Conservation (phyloP, 2,888 invertebrate genomes). For the Actias luna region DNA sequence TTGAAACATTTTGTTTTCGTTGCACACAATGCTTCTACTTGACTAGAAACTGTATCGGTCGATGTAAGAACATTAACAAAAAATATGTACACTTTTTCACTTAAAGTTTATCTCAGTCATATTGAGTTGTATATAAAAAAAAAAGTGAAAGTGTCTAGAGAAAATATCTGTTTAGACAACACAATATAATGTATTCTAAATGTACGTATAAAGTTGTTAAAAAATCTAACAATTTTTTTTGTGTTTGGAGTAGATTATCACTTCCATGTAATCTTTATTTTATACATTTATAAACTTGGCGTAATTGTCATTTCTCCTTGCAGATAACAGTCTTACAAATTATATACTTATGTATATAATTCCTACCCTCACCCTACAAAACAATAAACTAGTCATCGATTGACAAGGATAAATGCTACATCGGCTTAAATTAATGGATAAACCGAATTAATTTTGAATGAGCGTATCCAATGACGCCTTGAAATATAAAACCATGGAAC, state of each 20-base stretch:
- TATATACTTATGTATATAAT: too few relatives aligned
- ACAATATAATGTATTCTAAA: not conserved
- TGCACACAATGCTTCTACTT: not conserved
- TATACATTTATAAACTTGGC: too few relatives aligned
- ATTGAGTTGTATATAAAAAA: constrained; percentile 1
- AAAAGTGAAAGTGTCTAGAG: constrained; percentile 10
- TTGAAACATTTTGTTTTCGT: not conserved
- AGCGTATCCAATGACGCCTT: constrained; percentile 7
- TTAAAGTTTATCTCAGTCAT: not conserved
- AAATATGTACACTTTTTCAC: constrained; percentile 2
- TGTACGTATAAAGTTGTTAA: not conserved
- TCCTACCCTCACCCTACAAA: too few relatives aligned
- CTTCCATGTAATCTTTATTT: not conserved
- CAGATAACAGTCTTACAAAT: too few relatives aligned
- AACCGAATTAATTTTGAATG: constrained; percentile 11
- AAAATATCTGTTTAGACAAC: not conserved
- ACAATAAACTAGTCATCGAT: constrained; percentile 1
- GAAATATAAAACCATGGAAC: constrained; percentile 1
- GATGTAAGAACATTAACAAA: constrained; percentile 5
- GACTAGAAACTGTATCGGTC: not conserved
- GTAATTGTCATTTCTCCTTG: too few relatives aligned
- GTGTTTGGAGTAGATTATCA: not conserved
- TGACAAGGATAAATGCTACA: not conserved
- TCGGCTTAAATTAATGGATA: not conserved
- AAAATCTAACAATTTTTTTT: not conserved